Evolutionary conservation across 2,888 invertebrate genomes (phyloP).

Genomic region (Sinhomidia bicolor): DNA sequence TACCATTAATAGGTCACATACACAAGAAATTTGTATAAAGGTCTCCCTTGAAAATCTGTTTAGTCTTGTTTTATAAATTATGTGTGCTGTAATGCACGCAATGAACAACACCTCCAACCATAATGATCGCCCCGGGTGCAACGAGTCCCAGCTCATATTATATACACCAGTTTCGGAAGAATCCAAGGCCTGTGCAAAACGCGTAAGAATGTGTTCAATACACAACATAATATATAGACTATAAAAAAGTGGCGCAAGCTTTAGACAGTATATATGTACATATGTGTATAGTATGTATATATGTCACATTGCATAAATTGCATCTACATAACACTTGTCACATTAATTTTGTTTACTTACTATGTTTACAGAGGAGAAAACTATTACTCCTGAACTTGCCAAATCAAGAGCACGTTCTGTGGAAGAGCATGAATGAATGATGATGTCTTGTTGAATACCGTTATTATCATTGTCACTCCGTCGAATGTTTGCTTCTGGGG

Average conservation of each 20-base stretch:
- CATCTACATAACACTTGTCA: no score
- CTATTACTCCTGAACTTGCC: conserved; percentile 16
- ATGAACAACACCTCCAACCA: conserved; percentile 60
- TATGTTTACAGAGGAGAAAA: conserved; percentile 57
- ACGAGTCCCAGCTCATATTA: conserved; percentile 43
- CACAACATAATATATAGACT: not conserved
- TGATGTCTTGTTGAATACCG: not conserved
- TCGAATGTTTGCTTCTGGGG: conserved; percentile 2
- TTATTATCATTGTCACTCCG: not conserved
- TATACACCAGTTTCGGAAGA: conserved; percentile 16
- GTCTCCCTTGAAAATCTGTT: conserved; percentile 52
- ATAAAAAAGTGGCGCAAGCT: not conserved
- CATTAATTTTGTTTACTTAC: conserved; percentile 54
- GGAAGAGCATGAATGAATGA: conserved; percentile 21
- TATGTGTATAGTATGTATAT: no score
- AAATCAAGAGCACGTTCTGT: conserved; percentile 41
- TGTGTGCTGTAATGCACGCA: conserved; percentile 26
- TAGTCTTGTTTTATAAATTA: conserved; percentile 49
- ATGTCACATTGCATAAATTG: no score
- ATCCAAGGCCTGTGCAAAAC: conserved; percentile 16
- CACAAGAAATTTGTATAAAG: conserved; percentile 51
- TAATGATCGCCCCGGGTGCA: conserved; percentile 42
- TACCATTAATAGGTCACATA: conserved; percentile 54
- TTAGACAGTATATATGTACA: not conserved
- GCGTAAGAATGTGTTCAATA: no score